phyloP scores from a whole-genome alignment of 2,113 vertebrate genomes.

The Bettongia penicillata region DNA sequence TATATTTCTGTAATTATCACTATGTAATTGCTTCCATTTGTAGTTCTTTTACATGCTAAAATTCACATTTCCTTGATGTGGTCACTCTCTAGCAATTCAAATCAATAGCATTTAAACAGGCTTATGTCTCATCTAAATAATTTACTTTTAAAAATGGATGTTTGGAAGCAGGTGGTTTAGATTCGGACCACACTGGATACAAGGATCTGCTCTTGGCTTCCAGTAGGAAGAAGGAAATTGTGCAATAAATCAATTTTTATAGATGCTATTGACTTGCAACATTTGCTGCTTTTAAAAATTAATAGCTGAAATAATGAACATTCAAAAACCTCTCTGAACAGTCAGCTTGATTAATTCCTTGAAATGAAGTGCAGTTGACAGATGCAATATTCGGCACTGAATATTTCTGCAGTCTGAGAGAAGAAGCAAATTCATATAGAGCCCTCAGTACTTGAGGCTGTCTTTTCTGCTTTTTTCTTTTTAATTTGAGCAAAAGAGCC shows the following conservation, averaged over 20 bases:
- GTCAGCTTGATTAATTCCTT: slow-evolving; percentile 84
- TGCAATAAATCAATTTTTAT: slow-evolving; percentile 86
- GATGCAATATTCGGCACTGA: slow-evolving; percentile 78
- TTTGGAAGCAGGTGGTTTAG: slow-evolving; percentile 13
- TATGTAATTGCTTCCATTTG: slow-evolving; percentile 67
- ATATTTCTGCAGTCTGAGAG: slow-evolving; percentile 70
- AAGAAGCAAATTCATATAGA: slow-evolving; percentile 59
- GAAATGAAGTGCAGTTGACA: slow-evolving; percentile 82
- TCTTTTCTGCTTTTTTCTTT: slow-evolving; percentile 54
- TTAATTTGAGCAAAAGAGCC: slow-evolving; percentile 72
- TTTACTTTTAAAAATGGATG: slow-evolving; percentile 75
- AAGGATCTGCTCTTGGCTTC: slow-evolving; percentile 74
- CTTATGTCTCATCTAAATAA: slow-evolving; percentile 68
- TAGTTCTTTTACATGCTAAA: slow-evolving; percentile 68
- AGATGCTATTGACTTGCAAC: slow-evolving; percentile 85
- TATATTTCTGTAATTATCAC: slow-evolving; percentile 59
- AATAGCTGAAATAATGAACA: slow-evolving; percentile 89
- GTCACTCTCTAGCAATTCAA: slow-evolving; percentile 54
- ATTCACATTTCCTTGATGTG: slow-evolving; percentile 70
- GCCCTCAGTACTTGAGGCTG: neutral
- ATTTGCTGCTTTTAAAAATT: slow-evolving; percentile 88
- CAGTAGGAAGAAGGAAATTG: slow-evolving; percentile 81
- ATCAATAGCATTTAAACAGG: slow-evolving; percentile 62
- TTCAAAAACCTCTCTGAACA: slow-evolving; percentile 80
- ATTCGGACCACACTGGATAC: slow-evolving; percentile 62